Evolutionary conservation across 2,888 invertebrate species (phyloP).

Genomic region (Julus scanicus): DNA sequence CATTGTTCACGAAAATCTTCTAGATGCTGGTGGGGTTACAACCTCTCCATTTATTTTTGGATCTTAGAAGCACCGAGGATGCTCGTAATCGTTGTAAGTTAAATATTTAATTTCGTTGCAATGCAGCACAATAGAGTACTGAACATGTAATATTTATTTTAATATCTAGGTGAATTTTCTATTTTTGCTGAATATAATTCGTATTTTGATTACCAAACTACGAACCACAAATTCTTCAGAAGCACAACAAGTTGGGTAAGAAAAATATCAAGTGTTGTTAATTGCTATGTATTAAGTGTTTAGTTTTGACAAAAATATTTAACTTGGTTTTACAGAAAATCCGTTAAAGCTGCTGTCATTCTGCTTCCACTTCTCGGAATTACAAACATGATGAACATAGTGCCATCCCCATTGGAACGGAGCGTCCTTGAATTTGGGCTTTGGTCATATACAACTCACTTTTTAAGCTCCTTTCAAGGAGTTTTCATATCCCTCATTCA

Average conservation of each 20-base stretch:
- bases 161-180: conserved; percentile 77
- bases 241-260: conserved; percentile 74
- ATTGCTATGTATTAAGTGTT: background rate
- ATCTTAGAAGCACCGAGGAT: conserved; percentile 14
- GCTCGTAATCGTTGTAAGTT: background rate
- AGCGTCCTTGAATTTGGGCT: conserved; percentile 78
- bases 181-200: conserved; percentile 82
- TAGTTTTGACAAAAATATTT: background rate
- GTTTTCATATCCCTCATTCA: conserved; percentile 82
- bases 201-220: conserved; percentile 80
- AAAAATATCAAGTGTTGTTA: background rate
- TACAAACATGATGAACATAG: conserved; percentile 77
- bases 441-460: conserved; percentile 83
- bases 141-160: background rate
- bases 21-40: conserved; percentile 40
- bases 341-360: conserved; percentile 60
- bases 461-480: conserved; percentile 86
- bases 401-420: conserved; percentile 75
- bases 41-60: conserved; percentile 23
- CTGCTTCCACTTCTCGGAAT: conserved; percentile 60
- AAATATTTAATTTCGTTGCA: background rate
- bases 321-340: conserved; percentile 58
- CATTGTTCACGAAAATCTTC: background rate
- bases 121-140: background rate
- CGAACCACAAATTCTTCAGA: conserved; percentile 79